phyloP scores from a whole-genome alignment of 2,113 vertebrate species.

The Tenebrosternarchus preto region DNA sequence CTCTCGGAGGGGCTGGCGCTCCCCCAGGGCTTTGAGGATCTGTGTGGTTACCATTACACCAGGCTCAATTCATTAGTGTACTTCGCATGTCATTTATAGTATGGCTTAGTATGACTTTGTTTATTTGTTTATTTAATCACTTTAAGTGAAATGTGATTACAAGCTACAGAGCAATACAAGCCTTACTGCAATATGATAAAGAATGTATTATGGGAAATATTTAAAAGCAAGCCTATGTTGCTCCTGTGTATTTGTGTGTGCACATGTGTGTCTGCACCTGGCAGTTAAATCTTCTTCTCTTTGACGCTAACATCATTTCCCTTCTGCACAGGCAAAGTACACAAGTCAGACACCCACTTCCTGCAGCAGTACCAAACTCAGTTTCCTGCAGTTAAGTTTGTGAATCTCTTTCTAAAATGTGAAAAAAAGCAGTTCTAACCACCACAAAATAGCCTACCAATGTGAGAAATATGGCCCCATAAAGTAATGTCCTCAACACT shows the following conservation, averaged over 20 bases:
- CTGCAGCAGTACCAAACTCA: background rate
- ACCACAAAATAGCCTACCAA: background rate
- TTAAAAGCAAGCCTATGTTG: background rate
- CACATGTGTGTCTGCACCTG: conserved; percentile 15
- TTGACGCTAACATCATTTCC: background rate
- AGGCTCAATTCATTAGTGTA: background rate
- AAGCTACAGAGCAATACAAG: too few relatives aligned
- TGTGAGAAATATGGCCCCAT: background rate
- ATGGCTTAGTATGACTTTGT: too few relatives aligned
- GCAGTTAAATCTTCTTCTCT: background rate
- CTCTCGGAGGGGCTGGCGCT: background rate
- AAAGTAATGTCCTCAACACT: too few relatives aligned
- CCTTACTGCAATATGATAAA: too few relatives aligned
- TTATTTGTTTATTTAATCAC: too few relatives aligned
- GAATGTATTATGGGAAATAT: background rate
- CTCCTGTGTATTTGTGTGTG: background rate
- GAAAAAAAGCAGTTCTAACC: background rate
- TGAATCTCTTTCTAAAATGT: background rate
- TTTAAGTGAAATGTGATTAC: too few relatives aligned
- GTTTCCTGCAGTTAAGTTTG: background rate
- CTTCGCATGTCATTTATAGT: too few relatives aligned
- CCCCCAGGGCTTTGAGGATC: background rate
- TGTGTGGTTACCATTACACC: background rate
- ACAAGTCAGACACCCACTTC: conserved; percentile 8
- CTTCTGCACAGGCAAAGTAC: conserved; percentile 14